These are phyloP conservation scores for Chaetodon auriga DNA, from an alignment of 2,113 vertebrate species.

Conservation along the genomic window DNA sequence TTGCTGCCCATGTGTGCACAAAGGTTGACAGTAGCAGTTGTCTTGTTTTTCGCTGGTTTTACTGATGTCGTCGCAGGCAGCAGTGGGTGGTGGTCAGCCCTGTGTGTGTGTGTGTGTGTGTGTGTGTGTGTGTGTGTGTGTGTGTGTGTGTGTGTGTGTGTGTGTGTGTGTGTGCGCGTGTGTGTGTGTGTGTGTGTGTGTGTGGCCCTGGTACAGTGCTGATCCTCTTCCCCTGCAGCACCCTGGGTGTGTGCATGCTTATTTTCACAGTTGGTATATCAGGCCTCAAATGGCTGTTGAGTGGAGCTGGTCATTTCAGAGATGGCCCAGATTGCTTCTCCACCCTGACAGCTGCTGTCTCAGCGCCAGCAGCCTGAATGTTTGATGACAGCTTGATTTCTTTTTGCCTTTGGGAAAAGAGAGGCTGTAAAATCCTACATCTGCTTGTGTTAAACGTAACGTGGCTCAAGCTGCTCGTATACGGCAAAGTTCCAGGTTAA, in stretches of 20 bases:
- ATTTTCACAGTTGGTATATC: constrained; percentile 77
- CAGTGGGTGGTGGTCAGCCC: constrained; percentile 55
- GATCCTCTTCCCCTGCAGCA: constrained; percentile 50
- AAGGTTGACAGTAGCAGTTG: constrained; percentile 70
- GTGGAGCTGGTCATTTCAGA: constrained; percentile 51
- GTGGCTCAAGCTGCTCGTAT: not conserved
- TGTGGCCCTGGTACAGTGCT: constrained; percentile 47
- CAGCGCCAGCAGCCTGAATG: constrained; percentile 26
- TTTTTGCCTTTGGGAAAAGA: constrained; percentile 26
- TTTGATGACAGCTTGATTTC: constrained; percentile 63
- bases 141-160: constrained; percentile 51
- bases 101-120: constrained; percentile 43
- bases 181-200: constrained; percentile 49
- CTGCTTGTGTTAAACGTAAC: not conserved
- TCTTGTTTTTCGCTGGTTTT: constrained; percentile 55
- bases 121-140: constrained; percentile 33
- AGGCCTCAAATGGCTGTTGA: constrained; percentile 61
- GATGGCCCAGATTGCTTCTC: constrained; percentile 51
- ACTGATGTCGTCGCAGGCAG: constrained; percentile 49
- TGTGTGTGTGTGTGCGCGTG: constrained; percentile 34
- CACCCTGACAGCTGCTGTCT: constrained; percentile 64
- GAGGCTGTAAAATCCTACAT: constrained; percentile 33
- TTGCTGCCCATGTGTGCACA: constrained; percentile 35
- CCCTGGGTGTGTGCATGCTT: constrained; percentile 59
- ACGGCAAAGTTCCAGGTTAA: not conserved